Percentiles rank a stretch among this genome's conserved stretches.
These are phyloP conservation scores for Halcyon senegalensis DNA, from an alignment of 2,113 vertebrate species.

Conservation along the genomic window DNA sequence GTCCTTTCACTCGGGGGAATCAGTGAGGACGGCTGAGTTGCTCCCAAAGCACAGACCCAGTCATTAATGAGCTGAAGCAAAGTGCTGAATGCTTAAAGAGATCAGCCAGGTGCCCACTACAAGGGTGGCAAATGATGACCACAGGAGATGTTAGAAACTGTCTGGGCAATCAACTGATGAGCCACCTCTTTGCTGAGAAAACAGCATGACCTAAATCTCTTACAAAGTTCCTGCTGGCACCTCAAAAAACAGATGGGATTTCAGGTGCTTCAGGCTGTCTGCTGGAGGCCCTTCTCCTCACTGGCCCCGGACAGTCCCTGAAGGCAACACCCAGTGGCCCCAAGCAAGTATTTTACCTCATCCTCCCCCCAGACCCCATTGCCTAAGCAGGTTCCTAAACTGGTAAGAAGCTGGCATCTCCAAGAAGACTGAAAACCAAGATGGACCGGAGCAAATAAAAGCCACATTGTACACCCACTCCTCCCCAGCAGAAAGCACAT, in stretches of 20 bases:
- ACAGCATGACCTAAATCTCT: background rate
- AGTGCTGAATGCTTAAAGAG: background rate
- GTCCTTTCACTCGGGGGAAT: background rate
- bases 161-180: background rate
- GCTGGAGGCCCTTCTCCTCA: background rate
- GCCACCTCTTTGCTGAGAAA: background rate
- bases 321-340: background rate
- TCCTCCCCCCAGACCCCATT: background rate
- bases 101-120: background rate
- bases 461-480: background rate
- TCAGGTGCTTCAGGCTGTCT: background rate
- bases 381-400: background rate
- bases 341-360: background rate
- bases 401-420: background rate
- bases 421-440: slow-evolving; percentile 1
- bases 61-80: background rate
- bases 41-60: background rate
- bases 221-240: background rate
- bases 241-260: background rate
- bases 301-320: background rate
- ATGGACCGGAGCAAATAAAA: background rate
- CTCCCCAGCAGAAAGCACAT: background rate
- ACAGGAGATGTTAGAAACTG: background rate
- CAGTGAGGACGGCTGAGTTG: background rate
- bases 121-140: background rate